Evolutionary conservation across 2,797 vertebrate species (phyloP).

Genomic region (Danio aesculapii): DNA sequence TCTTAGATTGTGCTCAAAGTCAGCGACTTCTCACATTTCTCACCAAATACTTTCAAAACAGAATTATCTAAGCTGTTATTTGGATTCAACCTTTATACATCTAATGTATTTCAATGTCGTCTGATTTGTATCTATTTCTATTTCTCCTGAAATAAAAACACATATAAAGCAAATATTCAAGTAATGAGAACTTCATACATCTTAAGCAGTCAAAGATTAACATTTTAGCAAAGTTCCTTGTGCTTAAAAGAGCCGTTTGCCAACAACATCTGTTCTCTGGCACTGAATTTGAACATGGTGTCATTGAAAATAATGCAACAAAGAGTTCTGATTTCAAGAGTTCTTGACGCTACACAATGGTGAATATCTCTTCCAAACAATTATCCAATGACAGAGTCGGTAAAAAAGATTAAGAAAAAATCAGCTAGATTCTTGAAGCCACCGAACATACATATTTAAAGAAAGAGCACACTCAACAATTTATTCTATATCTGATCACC

Average conservation of each 20-base stretch:
- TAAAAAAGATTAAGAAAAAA: constrained; percentile 10
- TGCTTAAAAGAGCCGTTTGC: neutral
- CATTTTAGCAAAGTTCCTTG: neutral
- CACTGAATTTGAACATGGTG: neutral
- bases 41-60: neutral
- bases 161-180: neutral
- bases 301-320: constrained; percentile 6
- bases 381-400: neutral
- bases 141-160: neutral
- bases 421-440: neutral
- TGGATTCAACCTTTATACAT: neutral
- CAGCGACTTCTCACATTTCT: neutral
- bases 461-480: constrained; percentile 37
- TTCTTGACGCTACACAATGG: constrained; percentile 5
- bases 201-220: neutral
- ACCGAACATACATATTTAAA: constrained; percentile 50
- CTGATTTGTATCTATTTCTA: neutral
- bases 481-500: constrained; percentile 59
- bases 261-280: neutral
- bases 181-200: neutral
- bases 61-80: neutral
- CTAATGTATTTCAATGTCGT: too few species aligned
- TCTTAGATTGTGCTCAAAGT: neutral
- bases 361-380: constrained; percentile 18
- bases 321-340: neutral